A percentile compares a stretch with the other conserved stretches of the same genome.
phyloP scores from a whole-genome alignment of 2,888 invertebrate species.

The Norana najaformis region DNA sequence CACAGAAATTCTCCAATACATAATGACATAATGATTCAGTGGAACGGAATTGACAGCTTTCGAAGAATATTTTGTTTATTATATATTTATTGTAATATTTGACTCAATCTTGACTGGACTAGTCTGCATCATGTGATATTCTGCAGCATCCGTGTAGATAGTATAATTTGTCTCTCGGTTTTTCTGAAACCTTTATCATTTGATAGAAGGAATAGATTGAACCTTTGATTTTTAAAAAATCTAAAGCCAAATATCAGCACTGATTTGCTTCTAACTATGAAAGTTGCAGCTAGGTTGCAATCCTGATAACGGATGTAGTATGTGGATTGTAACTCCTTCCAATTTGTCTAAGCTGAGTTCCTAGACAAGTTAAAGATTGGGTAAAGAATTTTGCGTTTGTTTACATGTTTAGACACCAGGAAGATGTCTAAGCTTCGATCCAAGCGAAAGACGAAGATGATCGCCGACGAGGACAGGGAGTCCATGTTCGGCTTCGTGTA shows the following conservation, averaged over 20 bases:
- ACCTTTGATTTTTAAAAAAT: no score
- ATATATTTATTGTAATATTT: not conserved
- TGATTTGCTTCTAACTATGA: no score
- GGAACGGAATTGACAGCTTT: no score
- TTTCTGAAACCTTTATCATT: not conserved
- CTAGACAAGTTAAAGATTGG: not conserved
- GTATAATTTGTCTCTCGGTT: not conserved
- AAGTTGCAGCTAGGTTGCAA: no score
- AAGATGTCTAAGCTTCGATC: not conserved
- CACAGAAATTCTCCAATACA: no score
- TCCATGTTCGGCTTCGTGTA: constrained; percentile 89
- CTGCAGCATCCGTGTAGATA: not conserved
- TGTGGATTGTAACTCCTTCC: not conserved
- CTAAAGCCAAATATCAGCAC: no score
- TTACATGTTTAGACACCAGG: not conserved
- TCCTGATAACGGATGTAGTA: no score
- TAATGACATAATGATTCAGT: no score
- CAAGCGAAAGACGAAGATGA: not conserved
- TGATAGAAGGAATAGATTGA: no score
- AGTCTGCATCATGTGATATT: not conserved
- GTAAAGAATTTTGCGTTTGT: not conserved
- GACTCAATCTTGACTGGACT: not conserved
- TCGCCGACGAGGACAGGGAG: constrained; percentile 67
- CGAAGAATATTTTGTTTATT: not conserved
- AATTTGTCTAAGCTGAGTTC: not conserved